Percentiles rank a stretch among this genome's conserved stretches.
phyloP scores from a whole-genome alignment of 1,140 invertebrate genomes.

The Halyomorpha halys region DNA sequence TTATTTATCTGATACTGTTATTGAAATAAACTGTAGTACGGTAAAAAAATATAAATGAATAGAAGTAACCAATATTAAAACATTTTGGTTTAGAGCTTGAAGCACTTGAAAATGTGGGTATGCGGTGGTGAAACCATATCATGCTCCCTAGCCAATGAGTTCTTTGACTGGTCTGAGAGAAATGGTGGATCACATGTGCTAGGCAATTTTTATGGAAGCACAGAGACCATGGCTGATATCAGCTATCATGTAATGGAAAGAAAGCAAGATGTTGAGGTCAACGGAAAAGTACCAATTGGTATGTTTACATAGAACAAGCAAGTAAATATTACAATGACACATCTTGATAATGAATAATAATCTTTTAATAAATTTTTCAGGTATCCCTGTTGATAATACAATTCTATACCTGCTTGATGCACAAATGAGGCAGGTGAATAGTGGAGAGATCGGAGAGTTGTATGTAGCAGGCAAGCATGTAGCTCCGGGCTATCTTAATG shows the following conservation, averaged over 20 bases:
- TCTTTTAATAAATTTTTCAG: constrained; percentile 39
- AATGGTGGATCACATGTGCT: constrained; percentile 43
- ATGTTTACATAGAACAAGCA: constrained; percentile 34
- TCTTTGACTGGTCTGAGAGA: constrained; percentile 55
- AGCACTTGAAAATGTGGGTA: constrained; percentile 57
- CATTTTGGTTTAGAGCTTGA: not conserved
- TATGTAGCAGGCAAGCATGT: constrained; percentile 67
- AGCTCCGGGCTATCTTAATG: constrained; percentile 65
- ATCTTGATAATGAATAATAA: not conserved
- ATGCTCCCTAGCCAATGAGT: constrained; percentile 53
- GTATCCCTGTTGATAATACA: constrained; percentile 63
- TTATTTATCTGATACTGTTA: no score
- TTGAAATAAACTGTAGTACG: no score
- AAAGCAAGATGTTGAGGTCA: constrained; percentile 45
- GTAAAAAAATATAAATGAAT: no score
- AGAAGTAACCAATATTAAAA: no score
- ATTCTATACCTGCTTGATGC: constrained; percentile 65
- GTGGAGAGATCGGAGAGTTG: constrained; percentile 65
- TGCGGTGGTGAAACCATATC: constrained; percentile 70
- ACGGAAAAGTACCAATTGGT: constrained; percentile 71
- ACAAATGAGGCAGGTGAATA: constrained; percentile 51
- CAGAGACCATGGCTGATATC: constrained; percentile 76
- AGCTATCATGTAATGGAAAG: constrained; percentile 49
- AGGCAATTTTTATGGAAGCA: constrained; percentile 82
- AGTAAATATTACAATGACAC: constrained; percentile 2